Percentiles rank a stretch among this genome's conserved stretches.
Conservation (phyloP, 2,113 vertebrate species). For the Herpetotheres cachinnans region DNA sequence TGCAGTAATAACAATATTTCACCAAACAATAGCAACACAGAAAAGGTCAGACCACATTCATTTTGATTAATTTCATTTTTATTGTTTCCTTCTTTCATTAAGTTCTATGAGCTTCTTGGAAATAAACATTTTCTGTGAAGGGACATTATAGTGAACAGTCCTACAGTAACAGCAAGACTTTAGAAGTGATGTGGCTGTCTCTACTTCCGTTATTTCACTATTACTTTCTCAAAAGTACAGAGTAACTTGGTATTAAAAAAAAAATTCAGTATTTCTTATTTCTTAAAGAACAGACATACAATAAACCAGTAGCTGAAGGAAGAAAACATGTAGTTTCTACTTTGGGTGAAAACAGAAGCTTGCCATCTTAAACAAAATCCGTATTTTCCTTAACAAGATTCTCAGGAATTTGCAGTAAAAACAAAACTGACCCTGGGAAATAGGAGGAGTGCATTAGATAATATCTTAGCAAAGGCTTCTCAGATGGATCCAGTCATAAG, state of each 20-base stretch:
- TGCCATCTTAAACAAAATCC: neutral
- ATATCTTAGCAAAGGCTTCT: neutral
- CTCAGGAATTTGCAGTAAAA: neutral
- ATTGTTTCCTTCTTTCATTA: neutral
- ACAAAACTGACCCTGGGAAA: neutral
- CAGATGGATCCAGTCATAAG: neutral
- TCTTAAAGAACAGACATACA: neutral
- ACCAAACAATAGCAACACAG: neutral
- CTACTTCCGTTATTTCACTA: neutral
- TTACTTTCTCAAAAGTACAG: neutral
- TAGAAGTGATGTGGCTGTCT: neutral
- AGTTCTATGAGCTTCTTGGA: neutral
- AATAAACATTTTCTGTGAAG: neutral
- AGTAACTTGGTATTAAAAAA: neutral
- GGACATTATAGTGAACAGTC: neutral
- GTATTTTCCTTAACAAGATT: neutral
- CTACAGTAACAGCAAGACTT: neutral
- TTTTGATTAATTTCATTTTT: neutral
- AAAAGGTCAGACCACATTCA: neutral
- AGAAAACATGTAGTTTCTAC: neutral
- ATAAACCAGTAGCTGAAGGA: neutral
- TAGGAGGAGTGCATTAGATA: neutral
- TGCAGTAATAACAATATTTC: neutral
- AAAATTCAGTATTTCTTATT: neutral
- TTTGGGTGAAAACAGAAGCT: neutral